phyloP scores from a whole-genome alignment of 2,113 vertebrate species.

The Plecotus auritus region DNA sequence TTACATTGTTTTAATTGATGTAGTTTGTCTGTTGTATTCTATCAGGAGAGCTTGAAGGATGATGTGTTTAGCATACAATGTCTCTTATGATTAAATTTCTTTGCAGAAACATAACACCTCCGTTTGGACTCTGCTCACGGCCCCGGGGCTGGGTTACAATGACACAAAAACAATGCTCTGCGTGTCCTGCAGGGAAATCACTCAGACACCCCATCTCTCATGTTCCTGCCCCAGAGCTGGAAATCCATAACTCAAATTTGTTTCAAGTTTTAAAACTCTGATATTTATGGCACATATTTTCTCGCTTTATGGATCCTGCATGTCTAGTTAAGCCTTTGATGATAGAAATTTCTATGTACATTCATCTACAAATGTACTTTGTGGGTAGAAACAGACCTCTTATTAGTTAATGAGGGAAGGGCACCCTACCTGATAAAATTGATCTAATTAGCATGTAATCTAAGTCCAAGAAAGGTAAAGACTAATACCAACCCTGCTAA shows the following conservation, averaged over 20 bases:
- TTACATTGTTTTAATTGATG: constrained; percentile 62
- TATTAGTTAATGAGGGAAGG: neutral
- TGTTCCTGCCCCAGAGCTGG: neutral
- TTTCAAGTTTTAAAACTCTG: constrained; percentile 29
- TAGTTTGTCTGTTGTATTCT: constrained; percentile 55
- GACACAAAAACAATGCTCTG: neutral
- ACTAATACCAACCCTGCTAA: neutral
- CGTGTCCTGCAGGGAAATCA: neutral
- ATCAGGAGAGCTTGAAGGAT: constrained; percentile 48
- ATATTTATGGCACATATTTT: constrained; percentile 2
- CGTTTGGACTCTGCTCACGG: neutral
- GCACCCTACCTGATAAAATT: neutral
- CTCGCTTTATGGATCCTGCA: neutral
- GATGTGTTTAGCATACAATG: constrained; percentile 55
- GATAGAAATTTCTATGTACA: neutral
- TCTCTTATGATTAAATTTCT: constrained; percentile 57
- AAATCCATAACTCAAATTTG: constrained; percentile 2
- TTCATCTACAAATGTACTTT: neutral
- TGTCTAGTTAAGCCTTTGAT: neutral
- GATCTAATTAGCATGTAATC: neutral
- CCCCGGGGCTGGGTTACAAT: neutral
- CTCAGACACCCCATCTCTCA: neutral
- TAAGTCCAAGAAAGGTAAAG: neutral
- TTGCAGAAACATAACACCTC: neutral
- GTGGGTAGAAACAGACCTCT: neutral